Evolutionary conservation across 2,888 invertebrate species (phyloP), one percentile per base, ranked within the genome.

Genomic region (Sabatieria punctata): DNA sequence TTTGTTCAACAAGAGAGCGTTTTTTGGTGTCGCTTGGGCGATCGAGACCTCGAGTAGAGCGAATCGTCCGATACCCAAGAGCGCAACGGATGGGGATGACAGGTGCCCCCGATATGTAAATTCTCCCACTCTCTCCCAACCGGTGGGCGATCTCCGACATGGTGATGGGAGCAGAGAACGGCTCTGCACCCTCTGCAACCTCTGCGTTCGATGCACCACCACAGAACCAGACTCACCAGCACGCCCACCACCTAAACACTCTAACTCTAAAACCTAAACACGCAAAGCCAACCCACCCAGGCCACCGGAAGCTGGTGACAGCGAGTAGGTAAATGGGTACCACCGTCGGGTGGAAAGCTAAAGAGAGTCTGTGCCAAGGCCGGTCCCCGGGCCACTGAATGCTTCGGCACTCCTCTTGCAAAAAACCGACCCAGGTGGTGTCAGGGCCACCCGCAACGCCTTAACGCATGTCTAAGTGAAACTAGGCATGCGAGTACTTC

Each of bases 101-200:
- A 8, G 38, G 15, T 18, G 38, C 19, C n/a, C 15, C 38, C 15
- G n/a, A 38, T 38, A 21, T 38, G 38, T 8, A 38, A 21, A 38
- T 38, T 38, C 15, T 38, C 38, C 38, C 11, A 13, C 15, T n/a
- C n/a, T 47, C 46, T 35, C 47, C 51, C 24, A 51, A 27, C 13
- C 49, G 49, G 24, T 47, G 51, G 13, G 48, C 51, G 19, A 51
- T 46, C 36, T 51, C 51, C 13, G 47, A 44, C 51, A 51, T 51
- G 19, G 51, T 51, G 27, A 51, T 42, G 18, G 51, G 51, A 1
- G 47, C 44, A 19, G 35, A 25, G 41, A 51, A 51, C 8, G 49
- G 46, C 22, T 37, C 47, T 4, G 41, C 41, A 2, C n/a, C 19
- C 8, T 21, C 6, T 30, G 24, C 21, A 1, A 35, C 35, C 47